Evolutionary conservation across 2,888 invertebrate species (phyloP).

Genomic region (Drosophila atripex): DNA sequence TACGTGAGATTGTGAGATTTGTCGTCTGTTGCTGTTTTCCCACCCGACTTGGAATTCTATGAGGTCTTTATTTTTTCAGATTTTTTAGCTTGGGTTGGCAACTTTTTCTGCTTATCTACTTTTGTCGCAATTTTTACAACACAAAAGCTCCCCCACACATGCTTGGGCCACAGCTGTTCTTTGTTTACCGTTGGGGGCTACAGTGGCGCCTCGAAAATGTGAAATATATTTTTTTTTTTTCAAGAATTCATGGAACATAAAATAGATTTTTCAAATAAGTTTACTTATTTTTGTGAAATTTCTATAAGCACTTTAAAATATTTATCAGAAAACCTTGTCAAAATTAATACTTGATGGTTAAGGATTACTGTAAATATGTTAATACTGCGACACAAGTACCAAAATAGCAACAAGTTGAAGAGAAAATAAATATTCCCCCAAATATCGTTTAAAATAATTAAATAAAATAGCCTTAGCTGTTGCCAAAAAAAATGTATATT

Average conservation of each 20-base stretch:
- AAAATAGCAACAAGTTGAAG: conserved; percentile 26
- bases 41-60: conserved; percentile 42
- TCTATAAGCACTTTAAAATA: background rate
- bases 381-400: conserved; percentile 11
- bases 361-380: conserved; percentile 6
- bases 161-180: conserved; percentile 33
- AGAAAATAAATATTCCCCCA: conserved; percentile 1
- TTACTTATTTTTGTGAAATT: background rate
- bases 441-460: background rate
- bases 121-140: conserved; percentile 16
- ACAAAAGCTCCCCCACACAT: conserved; percentile 12
- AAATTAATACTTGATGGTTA: background rate
- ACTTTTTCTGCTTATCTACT: conserved; percentile 38
- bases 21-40: conserved; percentile 31
- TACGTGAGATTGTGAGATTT: conserved; percentile 56
- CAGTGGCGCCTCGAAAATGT: background rate
- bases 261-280: too few species aligned
- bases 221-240: background rate
- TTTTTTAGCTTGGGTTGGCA: conserved; percentile 54
- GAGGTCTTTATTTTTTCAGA: conserved; percentile 17
- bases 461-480: background rate
- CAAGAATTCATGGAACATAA: too few species aligned
- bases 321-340: background rate
- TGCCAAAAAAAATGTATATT: background rate
- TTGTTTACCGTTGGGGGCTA: conserved; percentile 23